Percentiles rank a stretch among this genome's conserved stretches.
These are phyloP conservation scores for Glyphotaelius pellucidus DNA, from an alignment of 2,888 invertebrate species.

Conservation along the genomic window DNA sequence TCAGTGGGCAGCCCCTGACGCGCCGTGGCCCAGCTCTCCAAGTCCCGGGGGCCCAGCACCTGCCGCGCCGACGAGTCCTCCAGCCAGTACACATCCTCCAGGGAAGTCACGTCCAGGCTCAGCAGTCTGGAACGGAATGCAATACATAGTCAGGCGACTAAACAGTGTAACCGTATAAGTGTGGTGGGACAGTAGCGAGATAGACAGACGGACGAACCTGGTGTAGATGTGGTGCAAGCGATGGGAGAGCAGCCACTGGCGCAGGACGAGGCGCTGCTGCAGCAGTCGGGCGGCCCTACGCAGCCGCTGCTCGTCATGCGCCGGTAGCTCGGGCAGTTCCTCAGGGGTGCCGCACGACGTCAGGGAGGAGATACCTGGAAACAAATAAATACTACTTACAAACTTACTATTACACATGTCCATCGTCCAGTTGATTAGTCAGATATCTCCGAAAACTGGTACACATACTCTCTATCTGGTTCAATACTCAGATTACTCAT, in stretches of 20 bases:
- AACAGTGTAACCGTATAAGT: background rate
- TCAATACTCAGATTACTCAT: no score
- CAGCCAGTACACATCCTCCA: constrained; percentile 94
- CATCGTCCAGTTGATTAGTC: no score
- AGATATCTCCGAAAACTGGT: no score
- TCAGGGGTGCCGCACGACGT: constrained; percentile 89
- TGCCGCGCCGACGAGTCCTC: constrained; percentile 88
- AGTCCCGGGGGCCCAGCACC: constrained; percentile 86
- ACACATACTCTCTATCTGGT: no score
- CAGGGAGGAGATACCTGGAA: constrained; percentile 87
- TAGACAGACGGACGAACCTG: constrained; percentile 73
- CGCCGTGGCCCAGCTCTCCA: constrained; percentile 87
- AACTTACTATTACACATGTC: background rate
- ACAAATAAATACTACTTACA: no score
- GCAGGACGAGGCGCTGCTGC: constrained; percentile 89
- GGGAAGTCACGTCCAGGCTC: constrained; percentile 88
- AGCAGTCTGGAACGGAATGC: constrained; percentile 78
- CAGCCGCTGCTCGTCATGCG: constrained; percentile 89
- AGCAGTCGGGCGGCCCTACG: constrained; percentile 88
- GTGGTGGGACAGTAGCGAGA: background rate
- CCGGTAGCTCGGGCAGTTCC: constrained; percentile 88
- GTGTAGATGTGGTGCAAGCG: constrained; percentile 85
- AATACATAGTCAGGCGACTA: background rate
- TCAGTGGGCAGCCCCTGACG: constrained; percentile 90
- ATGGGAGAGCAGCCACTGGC: constrained; percentile 90